Conservation (phyloP, 2,888 invertebrate species). For the Pristionchus arcanus region DNA sequence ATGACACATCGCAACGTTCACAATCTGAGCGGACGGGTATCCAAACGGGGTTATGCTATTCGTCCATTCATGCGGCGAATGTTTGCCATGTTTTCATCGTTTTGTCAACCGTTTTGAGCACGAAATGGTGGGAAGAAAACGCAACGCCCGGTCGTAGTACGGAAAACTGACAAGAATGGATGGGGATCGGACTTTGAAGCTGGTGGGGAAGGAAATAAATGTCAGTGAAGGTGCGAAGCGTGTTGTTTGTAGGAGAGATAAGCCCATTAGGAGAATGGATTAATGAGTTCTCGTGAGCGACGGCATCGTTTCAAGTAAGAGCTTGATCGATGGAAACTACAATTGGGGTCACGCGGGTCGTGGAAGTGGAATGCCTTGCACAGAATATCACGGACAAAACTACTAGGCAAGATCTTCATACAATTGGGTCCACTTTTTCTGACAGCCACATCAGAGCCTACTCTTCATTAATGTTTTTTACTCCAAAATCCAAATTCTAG, state of each 20-base stretch:
- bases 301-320: constrained; percentile 16
- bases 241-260: constrained; percentile 34
- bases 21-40: neutral
- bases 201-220: neutral
- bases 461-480: too few relatives aligned
- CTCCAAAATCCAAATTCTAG: too few relatives aligned
- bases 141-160: neutral
- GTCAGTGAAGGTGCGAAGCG: neutral
- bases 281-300: neutral
- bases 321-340: neutral
- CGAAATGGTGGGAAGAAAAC: neutral
- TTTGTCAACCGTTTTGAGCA: neutral
- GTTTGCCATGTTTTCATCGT: neutral
- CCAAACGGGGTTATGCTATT: constrained; percentile 34
- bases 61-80: neutral
- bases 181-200: neutral
- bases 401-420: too few relatives aligned
- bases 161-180: neutral
- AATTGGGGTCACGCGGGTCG: neutral
- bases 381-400: neutral
- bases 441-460: too few relatives aligned
- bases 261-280: constrained; percentile 26
- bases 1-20: neutral
- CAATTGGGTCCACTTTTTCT: too few relatives aligned
- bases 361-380: neutral